phyloP scores from a whole-genome alignment of 2,797 vertebrate genomes.

The Oryzias dopingdopingensis region DNA sequence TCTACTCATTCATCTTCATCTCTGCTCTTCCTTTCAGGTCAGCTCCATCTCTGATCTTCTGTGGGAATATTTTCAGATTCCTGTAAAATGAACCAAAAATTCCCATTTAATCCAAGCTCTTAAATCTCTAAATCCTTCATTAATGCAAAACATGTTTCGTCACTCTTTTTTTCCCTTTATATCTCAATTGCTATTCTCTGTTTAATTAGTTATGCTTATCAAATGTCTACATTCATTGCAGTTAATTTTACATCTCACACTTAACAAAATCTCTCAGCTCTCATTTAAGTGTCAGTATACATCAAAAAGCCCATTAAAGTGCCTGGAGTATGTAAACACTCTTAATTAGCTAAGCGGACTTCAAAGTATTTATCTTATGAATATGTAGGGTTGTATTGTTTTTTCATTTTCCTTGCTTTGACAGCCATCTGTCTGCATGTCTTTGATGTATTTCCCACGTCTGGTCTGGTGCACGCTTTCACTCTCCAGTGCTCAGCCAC shows the following conservation, averaged over 20 bases:
- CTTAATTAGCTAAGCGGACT: constrained; percentile 73
- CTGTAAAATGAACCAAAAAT: no score
- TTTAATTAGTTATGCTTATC: constrained; percentile 32
- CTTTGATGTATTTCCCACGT: constrained; percentile 75
- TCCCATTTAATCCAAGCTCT: neutral
- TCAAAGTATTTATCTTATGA: constrained; percentile 75
- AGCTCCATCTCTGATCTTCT: no score
- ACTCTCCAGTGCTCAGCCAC: constrained; percentile 14
- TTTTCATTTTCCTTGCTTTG: constrained; percentile 35
- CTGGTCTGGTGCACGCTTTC: constrained; percentile 50
- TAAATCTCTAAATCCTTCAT: constrained; percentile 7
- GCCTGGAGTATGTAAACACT: constrained; percentile 67
- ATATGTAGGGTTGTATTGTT: constrained; percentile 69
- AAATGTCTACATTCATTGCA: constrained; percentile 35
- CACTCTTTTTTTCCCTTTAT: constrained; percentile 4
- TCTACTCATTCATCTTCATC: no score
- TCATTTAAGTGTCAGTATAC: constrained; percentile 43
- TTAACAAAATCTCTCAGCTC: constrained; percentile 17
- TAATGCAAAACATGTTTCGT: constrained; percentile 11
- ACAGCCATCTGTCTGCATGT: constrained; percentile 67
- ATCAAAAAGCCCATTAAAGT: constrained; percentile 55
- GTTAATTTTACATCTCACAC: constrained; percentile 25
- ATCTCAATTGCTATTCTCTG: constrained; percentile 24
- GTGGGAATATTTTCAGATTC: no score
- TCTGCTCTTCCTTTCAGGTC: no score